Evolutionary conservation across 2,888 invertebrate species (phyloP), one percentile per base, ranked within the genome.

Genomic region (Chelonus formosanus): DNA sequence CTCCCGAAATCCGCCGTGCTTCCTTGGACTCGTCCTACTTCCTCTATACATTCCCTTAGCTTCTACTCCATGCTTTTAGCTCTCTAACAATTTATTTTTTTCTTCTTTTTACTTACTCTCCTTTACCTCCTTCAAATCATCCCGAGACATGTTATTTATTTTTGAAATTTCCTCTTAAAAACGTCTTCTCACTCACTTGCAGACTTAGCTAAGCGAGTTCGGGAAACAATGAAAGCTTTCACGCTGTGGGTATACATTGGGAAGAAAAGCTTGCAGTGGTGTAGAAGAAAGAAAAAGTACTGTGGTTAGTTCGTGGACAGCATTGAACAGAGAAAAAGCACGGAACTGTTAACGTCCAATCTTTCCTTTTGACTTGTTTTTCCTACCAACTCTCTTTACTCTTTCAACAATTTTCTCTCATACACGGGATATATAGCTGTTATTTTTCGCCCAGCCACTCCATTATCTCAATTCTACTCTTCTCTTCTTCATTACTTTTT

Each of bases 341-440:
- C 71, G 68, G 73, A 74, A 74, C 78, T 74, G 78, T 80, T 78
- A 80, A 73, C 78, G 77, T 76, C 77, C 76, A 76, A 78, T 78
- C 78, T 78, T 73, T 77, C 73, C 72, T 73, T 20, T 76, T 74
- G 72, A 75, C 70, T 71, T 74, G 76, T 77, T 77, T 79, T 79
- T 77, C 6, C 36, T 20, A 7, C 47, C n/a, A 35, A 32, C 48
- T 34, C 57, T 57, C 57, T 36, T 36, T 35, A 20, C 10, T 36
- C 7, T 61, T 44, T 61, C 54, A 50, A 59, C 55, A 53, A 48
- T 59, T 59, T 57, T 52, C 8, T 60, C 56, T 48, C 60, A 56
- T 68, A 69, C 40, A 63, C 55, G 58, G 55, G 40, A 78, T 77
- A 77, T 78, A 78, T 76, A 75, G 77, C 77, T 75, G 79, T 77